A percentile compares a stretch with the other conserved stretches of the same genome.
Evolutionary conservation across 1,140 invertebrate genomes (phyloP).

Genomic region (Leptopilina boulardi): DNA sequence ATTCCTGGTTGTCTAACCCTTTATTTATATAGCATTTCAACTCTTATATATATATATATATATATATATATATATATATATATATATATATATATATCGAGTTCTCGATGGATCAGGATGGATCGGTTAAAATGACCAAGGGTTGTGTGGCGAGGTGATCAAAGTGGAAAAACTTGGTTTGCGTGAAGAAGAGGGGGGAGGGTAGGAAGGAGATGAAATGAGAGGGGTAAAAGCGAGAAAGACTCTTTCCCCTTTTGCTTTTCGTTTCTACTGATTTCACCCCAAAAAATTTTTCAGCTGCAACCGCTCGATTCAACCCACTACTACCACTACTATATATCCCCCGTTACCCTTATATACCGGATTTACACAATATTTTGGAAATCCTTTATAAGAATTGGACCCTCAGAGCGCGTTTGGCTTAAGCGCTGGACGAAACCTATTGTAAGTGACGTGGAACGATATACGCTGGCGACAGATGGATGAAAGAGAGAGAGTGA

Average conservation of each 20-base stretch:
- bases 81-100: too few species aligned
- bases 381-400: conserved; percentile 74
- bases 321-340: conserved; percentile 19
- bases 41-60: too few species aligned
- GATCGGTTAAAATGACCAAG: conserved; percentile 56
- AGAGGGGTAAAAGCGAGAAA: conserved; percentile 13
- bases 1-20: conserved; percentile 65
- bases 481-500: conserved; percentile 54
- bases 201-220: neutral
- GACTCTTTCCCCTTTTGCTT: conserved; percentile 40
- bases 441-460: conserved; percentile 65
- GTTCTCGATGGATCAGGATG: conserved; percentile 48
- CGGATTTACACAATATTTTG: conserved; percentile 77
- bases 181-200: conserved; percentile 19
- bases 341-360: conserved; percentile 52
- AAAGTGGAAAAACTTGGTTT: conserved; percentile 30
- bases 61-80: too few species aligned
- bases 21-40: conserved; percentile 71
- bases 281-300: conserved; percentile 75
- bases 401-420: conserved; percentile 52
- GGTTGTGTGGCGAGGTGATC: conserved; percentile 47
- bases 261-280: conserved; percentile 68
- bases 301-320: conserved; percentile 44
- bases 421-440: conserved; percentile 56
- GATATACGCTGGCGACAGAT: conserved; percentile 66